Evolutionary conservation across 1,140 invertebrate genomes (phyloP).

Genomic region (Halesus radiatus): DNA sequence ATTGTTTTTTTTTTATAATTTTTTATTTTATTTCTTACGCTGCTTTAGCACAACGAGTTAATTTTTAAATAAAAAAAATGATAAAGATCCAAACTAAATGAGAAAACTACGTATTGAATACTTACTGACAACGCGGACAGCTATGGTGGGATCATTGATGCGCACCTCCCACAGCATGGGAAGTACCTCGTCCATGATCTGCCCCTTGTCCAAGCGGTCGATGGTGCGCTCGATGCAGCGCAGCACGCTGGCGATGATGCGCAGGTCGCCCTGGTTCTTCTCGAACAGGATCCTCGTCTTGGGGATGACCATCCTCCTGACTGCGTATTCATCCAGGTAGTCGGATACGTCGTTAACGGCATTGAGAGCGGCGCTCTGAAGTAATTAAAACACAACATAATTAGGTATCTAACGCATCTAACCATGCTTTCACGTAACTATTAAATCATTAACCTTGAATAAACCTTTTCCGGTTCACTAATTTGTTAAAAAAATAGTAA

Average conservation of each 20-base stretch:
- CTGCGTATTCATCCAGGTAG: conserved; percentile 86
- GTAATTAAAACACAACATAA: background rate
- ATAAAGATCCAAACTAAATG: too few relatives aligned
- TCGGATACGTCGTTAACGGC: conserved; percentile 90
- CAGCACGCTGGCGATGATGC: conserved; percentile 83
- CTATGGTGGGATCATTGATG: conserved; percentile 87
- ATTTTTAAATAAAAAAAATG: too few relatives aligned
- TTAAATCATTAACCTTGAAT: too few relatives aligned
- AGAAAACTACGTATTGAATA: conserved; percentile 59
- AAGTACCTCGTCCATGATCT: conserved; percentile 92
- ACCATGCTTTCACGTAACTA: too few relatives aligned
- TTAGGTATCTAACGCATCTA: too few relatives aligned
- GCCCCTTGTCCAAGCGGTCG: conserved; percentile 85
- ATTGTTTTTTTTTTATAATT: too few relatives aligned
- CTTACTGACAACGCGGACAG: conserved; percentile 87
- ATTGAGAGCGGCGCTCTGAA: conserved; percentile 89
- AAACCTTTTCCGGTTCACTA: too few relatives aligned
- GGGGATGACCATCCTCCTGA: conserved; percentile 86
- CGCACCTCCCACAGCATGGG: conserved; percentile 91
- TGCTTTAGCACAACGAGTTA: too few relatives aligned
- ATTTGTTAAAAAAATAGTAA: too few relatives aligned
- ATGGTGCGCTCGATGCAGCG: conserved; percentile 85
- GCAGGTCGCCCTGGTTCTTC: conserved; percentile 84
- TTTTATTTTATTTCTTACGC: too few relatives aligned
- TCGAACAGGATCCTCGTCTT: conserved; percentile 91